Base-by-base conservation (phyloP, 2,113 vertebrate genomes). In the Gracilinanus agilis region DNA sequence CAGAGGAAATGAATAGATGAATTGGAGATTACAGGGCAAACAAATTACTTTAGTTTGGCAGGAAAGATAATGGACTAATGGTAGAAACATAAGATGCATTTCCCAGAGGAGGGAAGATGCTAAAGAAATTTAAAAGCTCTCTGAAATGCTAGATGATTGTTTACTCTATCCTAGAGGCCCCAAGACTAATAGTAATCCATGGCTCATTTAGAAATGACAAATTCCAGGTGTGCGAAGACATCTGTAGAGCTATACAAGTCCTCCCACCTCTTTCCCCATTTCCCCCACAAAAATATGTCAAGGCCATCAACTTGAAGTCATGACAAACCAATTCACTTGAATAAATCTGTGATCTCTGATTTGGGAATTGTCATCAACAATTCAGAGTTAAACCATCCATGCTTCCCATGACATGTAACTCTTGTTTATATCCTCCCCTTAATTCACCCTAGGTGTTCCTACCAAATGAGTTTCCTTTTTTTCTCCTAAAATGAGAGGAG, bases 21-120 rank as follows among this genome's bases (percentile, higher is more conserved):
- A 58, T 53, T 83, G 75, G 92, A 56, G 27, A 9, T 93, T 55
- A 24, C 89, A 23, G 49, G 67, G 54, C 58, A 61, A 55, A 61
- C 27, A 89, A 0, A 11, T 44, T 89, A 67, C 92, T 91, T 96
- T 89, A 55, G 54, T 25, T 91, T 92, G 91, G 61, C 53, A 92
- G 29, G 88, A 58, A 67, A 90, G 88, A 25, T 55, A 91, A 54
- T 29, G 88, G 4, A 89, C 1, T 53, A 27, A 88, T 90, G 89
- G 27, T 1, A 89, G 83, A 49, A 61, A 11, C 25, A 9, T 93
- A 90, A 93, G 91, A 44, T 93, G 88, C 55, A 55, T 54, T 93
- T 27, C 7, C 24, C 89, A 55, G 53, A 94, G 58, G 29, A 53
- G 29, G 61, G 13, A 49, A 88, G 91, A 90, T 92, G 44, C 44